phyloP scores from a whole-genome alignment of 2,113 vertebrate genomes.

The Strigops habroptila region DNA sequence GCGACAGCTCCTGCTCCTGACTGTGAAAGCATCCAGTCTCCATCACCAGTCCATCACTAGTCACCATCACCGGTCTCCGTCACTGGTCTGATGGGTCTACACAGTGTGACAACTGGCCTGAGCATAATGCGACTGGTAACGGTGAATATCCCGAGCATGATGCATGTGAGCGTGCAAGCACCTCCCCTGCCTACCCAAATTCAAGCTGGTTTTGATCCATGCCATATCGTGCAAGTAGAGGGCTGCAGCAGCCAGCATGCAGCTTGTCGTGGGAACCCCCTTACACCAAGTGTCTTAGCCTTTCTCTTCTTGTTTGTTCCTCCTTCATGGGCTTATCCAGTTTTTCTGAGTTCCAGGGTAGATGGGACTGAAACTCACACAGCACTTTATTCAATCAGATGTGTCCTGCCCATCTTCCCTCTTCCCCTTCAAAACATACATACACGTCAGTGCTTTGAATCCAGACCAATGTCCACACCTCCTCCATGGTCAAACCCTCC shows the following conservation, averaged over 20 bases:
- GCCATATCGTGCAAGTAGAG: background rate
- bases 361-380: background rate
- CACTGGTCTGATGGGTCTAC: background rate
- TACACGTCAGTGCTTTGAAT: background rate
- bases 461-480: background rate
- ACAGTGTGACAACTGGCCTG: background rate
- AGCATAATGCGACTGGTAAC: accelerated
- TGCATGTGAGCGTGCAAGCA: background rate
- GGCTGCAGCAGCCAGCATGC: background rate
- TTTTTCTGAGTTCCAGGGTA: background rate
- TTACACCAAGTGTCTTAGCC: background rate
- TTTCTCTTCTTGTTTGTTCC: background rate
- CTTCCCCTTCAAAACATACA: background rate
- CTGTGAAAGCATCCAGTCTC: background rate
- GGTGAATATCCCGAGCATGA: background rate
- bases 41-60: background rate
- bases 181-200: background rate
- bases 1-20: accelerated
- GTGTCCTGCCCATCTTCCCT: background rate
- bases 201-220: background rate
- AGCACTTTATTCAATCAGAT: background rate
- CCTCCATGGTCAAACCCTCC: background rate
- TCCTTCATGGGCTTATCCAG: background rate
- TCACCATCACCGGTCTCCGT: background rate
- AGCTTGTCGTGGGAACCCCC: background rate